Evolutionary conservation across 1,140 invertebrate genomes (phyloP), one percentile per base, ranked within the genome.

Genomic region (Ooceraea biroi): DNA sequence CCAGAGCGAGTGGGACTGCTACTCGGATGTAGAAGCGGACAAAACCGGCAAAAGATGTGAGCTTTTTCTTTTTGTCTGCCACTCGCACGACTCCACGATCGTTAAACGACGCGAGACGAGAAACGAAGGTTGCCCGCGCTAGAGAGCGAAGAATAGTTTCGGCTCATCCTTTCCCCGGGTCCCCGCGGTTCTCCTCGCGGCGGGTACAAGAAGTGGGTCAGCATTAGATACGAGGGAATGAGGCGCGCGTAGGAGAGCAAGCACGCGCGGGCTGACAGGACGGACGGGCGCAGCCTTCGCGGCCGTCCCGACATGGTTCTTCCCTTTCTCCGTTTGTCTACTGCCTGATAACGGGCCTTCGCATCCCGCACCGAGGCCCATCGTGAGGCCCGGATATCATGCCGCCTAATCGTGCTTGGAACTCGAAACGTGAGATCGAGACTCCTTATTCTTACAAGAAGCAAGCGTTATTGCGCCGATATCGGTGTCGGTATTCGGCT

Each of bases 181-280:
- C 60, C 74, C 68, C 60, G 61, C 84, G 73, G 41, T 88, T 88
- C 87, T 88, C 66, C 36, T 7, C 80, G 86, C 48, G 65, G 55
- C 50, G 83, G 2, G 55, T 44, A 68, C 61, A 55, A 66, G 74
- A 89, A 89, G 87, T 89, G 83, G 88, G 88, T 89, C 88, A 89
- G 63, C 74, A 36, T 69, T 86, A 89, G 88, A 89, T 87, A 89
- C 82, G 88, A 89, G 52, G 80, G 73, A 83, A 44, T 48, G 50
- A 85, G 61, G 73, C 84, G 73, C 82, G 85, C 83, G 85, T 89
- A 89, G 87, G 77, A 88, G 88, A 89, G 27, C 69, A 86, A 55
- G 50, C 41, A 25, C 57, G 44, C 71, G 74, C 65, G 80, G 12
- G 73, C 44, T 80, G 60, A 46, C 69, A 85, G 66, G 57, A 25